phyloP scores from a whole-genome alignment of 1,140 invertebrate genomes.

The Drosophila simulans region DNA sequence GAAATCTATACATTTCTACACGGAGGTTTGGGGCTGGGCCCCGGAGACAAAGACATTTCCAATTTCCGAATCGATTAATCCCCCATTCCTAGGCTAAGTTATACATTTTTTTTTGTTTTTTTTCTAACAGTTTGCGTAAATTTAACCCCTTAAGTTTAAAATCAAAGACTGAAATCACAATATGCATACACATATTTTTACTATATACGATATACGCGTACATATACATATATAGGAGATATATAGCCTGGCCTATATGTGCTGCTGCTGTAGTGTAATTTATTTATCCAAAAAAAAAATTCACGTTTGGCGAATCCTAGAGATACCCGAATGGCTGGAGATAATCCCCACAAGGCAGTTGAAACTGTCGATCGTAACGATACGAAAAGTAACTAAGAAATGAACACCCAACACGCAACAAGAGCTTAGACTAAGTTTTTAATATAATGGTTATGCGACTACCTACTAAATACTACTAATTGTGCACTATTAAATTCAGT shows the following conservation, averaged over 20 bases:
- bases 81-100: conserved; percentile 24
- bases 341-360: conserved; percentile 2
- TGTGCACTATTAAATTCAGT: conserved; percentile 77
- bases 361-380: conserved; percentile 6
- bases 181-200: conserved; percentile 36
- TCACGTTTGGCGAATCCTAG: conserved; percentile 19
- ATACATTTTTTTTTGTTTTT: conserved; percentile 47
- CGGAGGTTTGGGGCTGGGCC: conserved; percentile 27
- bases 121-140: conserved; percentile 24
- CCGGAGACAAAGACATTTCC: conserved; percentile 30
- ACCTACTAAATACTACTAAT: conserved; percentile 75
- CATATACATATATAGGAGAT: conserved; percentile 6
- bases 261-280: conserved; percentile 57
- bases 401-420: conserved; percentile 23
- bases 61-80: conserved; percentile 16
- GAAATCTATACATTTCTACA: not conserved
- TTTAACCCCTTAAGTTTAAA: conserved; percentile 73
- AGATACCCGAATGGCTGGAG: conserved; percentile 13
- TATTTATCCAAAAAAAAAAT: conserved; percentile 54
- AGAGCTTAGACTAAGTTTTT: conserved; percentile 44
- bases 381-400: conserved; percentile 13
- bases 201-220: conserved; percentile 5
- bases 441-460: conserved; percentile 62
- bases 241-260: conserved; percentile 48
- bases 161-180: conserved; percentile 71